These are phyloP conservation scores for Drosophila meridionalis DNA, from an alignment of 2,888 invertebrate species.

Conservation along the genomic window DNA sequence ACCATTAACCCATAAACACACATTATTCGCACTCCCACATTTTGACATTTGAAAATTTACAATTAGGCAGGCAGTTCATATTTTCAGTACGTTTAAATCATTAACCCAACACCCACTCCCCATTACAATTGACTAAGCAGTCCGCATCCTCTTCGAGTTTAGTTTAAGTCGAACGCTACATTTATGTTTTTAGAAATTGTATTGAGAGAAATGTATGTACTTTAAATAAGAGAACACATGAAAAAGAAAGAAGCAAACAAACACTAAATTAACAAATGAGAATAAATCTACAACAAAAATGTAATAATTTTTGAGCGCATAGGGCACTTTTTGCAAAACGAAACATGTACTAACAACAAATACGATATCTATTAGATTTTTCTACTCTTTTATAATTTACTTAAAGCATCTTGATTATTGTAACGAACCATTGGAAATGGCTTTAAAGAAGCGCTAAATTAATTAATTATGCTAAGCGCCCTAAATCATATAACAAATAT, in stretches of 20 bases:
- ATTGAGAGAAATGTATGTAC: constrained; percentile 60
- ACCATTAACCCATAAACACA: constrained; percentile 22
- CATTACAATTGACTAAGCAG: constrained; percentile 34
- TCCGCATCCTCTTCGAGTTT: constrained; percentile 47
- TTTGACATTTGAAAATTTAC: constrained; percentile 70
- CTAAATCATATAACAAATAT: constrained; percentile 45
- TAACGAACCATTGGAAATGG: constrained; percentile 66
- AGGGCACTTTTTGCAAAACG: constrained; percentile 78
- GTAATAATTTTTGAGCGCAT: constrained; percentile 78
- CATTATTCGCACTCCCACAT: constrained; percentile 26
- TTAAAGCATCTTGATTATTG: constrained; percentile 65
- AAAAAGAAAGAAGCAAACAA: constrained; percentile 20
- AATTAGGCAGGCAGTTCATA: constrained; percentile 75
- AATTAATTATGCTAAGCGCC: constrained; percentile 70
- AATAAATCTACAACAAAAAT: constrained; percentile 55
- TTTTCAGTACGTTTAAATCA: constrained; percentile 62
- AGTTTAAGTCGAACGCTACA: constrained; percentile 69
- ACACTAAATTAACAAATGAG: constrained; percentile 42
- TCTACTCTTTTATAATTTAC: constrained; percentile 80
- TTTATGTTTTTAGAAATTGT: constrained; percentile 70
- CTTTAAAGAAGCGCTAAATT: constrained; percentile 58
- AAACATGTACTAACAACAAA: constrained; percentile 63
- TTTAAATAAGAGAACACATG: constrained; percentile 52
- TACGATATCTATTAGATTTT: constrained; percentile 78
- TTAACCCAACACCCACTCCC: constrained; percentile 38